Evolutionary conservation across 2,888 invertebrate species (phyloP).

Genomic region (Hydraecia micacea): DNA sequence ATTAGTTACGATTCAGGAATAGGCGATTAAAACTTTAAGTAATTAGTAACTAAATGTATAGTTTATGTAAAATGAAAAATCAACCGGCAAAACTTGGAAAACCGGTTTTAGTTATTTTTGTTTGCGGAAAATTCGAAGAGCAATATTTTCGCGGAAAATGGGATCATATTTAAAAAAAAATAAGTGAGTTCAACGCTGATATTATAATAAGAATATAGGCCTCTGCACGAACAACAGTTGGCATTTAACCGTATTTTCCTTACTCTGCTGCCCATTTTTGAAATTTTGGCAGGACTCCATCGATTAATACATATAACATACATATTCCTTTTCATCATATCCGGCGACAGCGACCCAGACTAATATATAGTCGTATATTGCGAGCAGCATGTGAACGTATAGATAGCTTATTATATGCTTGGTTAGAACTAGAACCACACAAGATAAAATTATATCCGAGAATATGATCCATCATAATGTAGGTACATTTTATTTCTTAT

Average conservation of each 20-base stretch:
- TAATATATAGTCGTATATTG: neutral
- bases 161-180: neutral
- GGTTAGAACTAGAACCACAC: neutral
- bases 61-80: neutral
- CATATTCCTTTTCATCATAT: no score
- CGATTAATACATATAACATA: no score
- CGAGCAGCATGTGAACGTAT: neutral
- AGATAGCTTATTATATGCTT: neutral
- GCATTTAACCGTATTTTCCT: neutral
- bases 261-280: neutral
- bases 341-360: no score
- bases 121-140: neutral
- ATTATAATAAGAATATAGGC: neutral
- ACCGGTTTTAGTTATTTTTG: neutral
- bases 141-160: neutral
- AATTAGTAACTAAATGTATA: conserved; percentile 18
- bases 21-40: conserved; percentile 1
- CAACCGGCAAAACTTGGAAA: neutral
- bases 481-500: neutral
- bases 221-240: neutral
- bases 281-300: neutral
- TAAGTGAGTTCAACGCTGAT: no score
- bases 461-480: neutral
- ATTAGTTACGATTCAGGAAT: conserved; percentile 31
- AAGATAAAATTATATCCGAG: neutral